Conservation (phyloP, 2,888 invertebrate genomes). For the Agrypnus murinus region DNA sequence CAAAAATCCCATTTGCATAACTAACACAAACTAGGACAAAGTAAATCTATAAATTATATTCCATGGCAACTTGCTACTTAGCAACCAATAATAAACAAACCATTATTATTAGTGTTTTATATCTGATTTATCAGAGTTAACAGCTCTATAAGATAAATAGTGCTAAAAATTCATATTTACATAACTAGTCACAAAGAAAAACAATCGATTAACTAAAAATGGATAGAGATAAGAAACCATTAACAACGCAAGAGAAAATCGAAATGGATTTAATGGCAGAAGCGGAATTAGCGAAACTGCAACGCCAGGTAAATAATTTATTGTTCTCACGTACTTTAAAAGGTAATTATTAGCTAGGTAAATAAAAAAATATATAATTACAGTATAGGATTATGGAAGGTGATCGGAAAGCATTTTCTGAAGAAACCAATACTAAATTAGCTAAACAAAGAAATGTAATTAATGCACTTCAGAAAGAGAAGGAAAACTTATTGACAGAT, state of each 20-base stretch:
- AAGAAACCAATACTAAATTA: constrained; percentile 80
- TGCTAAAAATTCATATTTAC: no score
- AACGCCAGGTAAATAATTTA: constrained; percentile 78
- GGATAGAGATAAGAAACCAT: constrained; percentile 59
- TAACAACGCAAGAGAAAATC: constrained; percentile 75
- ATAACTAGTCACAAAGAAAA: no score
- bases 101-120: neutral
- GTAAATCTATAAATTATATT: constrained; percentile 24
- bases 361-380: constrained; percentile 26
- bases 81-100: constrained; percentile 23
- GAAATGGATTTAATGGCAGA: constrained; percentile 87
- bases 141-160: no score
- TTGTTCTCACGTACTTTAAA: no score
- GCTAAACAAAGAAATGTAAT: constrained; percentile 79
- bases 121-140: no score
- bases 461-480: constrained; percentile 76
- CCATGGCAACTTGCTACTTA: constrained; percentile 29
- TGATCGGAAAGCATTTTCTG: constrained; percentile 81
- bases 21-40: no score
- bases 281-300: constrained; percentile 84
- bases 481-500: constrained; percentile 77
- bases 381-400: constrained; percentile 88
- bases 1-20: no score
- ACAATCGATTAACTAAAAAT: constrained; percentile 35
- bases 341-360: neutral